A percentile compares a stretch with the other conserved stretches of the same genome.
phyloP scores from a whole-genome alignment of 92 coral and sea anemone genomes.

The Paragorgia papillata region DNA sequence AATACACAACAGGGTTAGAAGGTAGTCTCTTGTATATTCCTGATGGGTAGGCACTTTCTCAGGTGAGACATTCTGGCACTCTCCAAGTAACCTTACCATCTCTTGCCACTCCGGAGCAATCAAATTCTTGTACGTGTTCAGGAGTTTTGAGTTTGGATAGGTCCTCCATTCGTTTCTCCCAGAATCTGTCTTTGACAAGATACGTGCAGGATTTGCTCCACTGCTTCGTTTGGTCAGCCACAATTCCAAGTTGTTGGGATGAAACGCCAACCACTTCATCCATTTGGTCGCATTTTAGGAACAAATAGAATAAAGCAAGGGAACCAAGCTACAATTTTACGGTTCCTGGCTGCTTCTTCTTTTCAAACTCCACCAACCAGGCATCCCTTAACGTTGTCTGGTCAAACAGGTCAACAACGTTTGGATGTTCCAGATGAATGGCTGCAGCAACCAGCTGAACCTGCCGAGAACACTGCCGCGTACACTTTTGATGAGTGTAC shows the following conservation, averaged over 20 bases:
- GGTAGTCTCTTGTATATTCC: constrained; percentile 21
- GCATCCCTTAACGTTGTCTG: neutral
- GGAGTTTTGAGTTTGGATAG: neutral
- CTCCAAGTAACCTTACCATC: neutral
- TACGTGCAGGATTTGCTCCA: neutral
- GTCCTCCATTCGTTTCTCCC: neutral
- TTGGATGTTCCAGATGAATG: neutral
- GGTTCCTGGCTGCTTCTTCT: constrained; percentile 4
- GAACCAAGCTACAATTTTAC: neutral
- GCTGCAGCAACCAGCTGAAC: neutral
- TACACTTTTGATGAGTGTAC: neutral
- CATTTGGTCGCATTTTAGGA: neutral
- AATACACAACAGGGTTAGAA: constrained; percentile 2
- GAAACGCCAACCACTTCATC: neutral
- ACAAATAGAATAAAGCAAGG: neutral
- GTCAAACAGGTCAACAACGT: neutral
- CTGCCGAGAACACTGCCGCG: neutral
- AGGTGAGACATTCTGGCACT: neutral
- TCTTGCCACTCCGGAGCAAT: neutral
- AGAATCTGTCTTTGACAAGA: neutral
- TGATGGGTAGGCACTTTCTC: neutral
- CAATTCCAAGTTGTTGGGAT: neutral
- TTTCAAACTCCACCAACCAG: neutral
- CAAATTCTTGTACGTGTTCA: constrained; percentile 3
- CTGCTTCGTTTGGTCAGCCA: neutral